Evolutionary conservation across 2,888 invertebrate species (phyloP), one percentile per base, ranked within the genome.

Genomic region (Lycophotia porphyrea): DNA sequence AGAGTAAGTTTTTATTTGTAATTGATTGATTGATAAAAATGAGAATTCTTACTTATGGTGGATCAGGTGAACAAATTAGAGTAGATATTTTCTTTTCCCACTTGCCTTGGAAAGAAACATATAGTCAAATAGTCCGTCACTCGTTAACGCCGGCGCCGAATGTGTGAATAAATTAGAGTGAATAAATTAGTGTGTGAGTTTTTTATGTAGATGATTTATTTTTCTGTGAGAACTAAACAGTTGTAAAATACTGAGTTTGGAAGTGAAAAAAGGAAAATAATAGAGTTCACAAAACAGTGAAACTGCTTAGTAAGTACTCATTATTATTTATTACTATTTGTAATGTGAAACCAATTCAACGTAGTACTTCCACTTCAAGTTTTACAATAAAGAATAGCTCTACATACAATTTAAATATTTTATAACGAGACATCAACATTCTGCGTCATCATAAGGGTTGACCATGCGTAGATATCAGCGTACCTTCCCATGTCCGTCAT

Each of bases 161-260:
- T 44, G 3, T 52, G 52, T 61, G 44, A 21, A 47, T 34, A 64
- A 47, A 70, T 64, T 34, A 49, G 5, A n/a, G 52, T 61, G 44
- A 21, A 47, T 34, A 64, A 47, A 70, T 64, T 34, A 49, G 5
- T n/a, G n/a, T n/a, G n/a, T n/a, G n/a, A n/a, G n/a, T n/a, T n/a
- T n/a, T n/a, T 60, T 55, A 31, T 31, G n/a, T 34, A 42, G 13
- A 39, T 3, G 1, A n/a, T 34, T 58, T 27, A 18, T 52, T 63
- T 44, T 47, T 44, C 15, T 36, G 21, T 61, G 80, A 31, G 44
- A 80, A 49, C 27, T 27, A 42, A 65, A 24, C 81, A 60, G 49
- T 42, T 80, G 64, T 21, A 61, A 42, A 36, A 44, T 27, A 42
- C 18, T 11, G 2, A n/a, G 13, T 39, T 47, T 39, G 31, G 11